Evolutionary conservation across 2,888 invertebrate species (phyloP), one percentile per base, ranked within the genome.

Genomic region (Nasonovia ribisnigri): DNA sequence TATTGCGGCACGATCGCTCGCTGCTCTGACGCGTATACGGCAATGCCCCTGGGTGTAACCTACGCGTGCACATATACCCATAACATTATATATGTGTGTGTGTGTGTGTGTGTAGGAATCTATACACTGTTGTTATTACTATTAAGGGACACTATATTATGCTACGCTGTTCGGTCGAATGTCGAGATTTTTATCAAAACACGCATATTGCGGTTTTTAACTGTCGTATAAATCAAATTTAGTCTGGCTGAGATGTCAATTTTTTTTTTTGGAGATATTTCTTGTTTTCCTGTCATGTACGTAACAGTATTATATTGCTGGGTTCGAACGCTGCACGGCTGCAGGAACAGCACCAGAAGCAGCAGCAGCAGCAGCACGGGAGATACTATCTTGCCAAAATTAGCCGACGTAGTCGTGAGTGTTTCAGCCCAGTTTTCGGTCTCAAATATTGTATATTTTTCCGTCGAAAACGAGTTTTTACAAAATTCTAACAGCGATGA

Each of bases 221-320:
- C 26, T 77, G 48, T 87, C 67, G 67, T 51, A 67, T 92, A 92
- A 87, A 92, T 88, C 92, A 92, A 46, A 88, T 92, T 88, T 88
- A 26, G 48, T 92, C 51, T 29, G 20, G 57, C 57, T n/a, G 86
- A 91, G 67, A 92, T 77, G 88, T 48, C 92, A 92, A 88, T 92
- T 92, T 84, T 57, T 24, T 54, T 90, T 90, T 86, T 86, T 87
- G 24, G 46, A 88, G 16, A 88, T 51, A 46, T 87, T 86, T 87
- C 92, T 60, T 46, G 92, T 92, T 92, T 92, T 92, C 26, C 87
- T 16, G 87, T 88, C 60, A 92, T 36, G 29, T 42, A 36, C 60
- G 16, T 60, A 60, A 54, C 42, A 36, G n/a, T 60, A 87, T 36
- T 46, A 77, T 60, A 29, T 29, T 43, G n/a, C 91, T 51, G 46